These are phyloP conservation scores for Limonius californicus DNA, from an alignment of 1,140 invertebrate genomes.

Conservation along the genomic window DNA sequence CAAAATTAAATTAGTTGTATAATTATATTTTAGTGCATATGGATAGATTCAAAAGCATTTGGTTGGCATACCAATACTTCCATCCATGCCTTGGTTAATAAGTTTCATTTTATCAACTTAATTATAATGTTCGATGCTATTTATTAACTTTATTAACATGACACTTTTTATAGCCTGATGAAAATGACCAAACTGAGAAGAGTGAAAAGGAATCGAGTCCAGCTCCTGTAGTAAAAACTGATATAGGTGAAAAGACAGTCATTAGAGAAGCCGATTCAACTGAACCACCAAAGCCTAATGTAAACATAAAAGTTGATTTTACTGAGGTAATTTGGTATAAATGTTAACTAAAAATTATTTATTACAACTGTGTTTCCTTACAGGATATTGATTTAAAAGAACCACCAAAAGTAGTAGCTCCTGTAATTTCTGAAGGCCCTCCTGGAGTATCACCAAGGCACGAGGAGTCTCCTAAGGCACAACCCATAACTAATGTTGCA, in stretches of 20 bases:
- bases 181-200: neutral
- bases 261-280: slow-evolving; percentile 46
- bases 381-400: slow-evolving; percentile 20
- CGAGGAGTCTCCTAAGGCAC: slow-evolving; percentile 25
- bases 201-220: neutral
- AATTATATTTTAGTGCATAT: too few species aligned
- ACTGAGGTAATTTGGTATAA: slow-evolving; percentile 10
- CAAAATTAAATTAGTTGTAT: too few species aligned
- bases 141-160: neutral
- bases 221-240: slow-evolving; percentile 27
- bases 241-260: slow-evolving; percentile 46
- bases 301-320: slow-evolving; percentile 17
- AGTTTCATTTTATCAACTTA: too few species aligned
- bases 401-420: slow-evolving; percentile 1
- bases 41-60: too few species aligned
- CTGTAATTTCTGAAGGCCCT: slow-evolving; percentile 32
- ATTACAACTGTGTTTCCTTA: neutral
- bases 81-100: too few species aligned
- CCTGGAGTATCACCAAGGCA: slow-evolving; percentile 41
- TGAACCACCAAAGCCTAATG: slow-evolving; percentile 35
- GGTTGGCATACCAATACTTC: too few species aligned
- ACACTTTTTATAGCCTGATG: neutral
- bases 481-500: slow-evolving; percentile 1
- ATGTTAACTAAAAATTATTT: neutral
- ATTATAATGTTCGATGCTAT: too few species aligned